Base-by-base conservation (phyloP, 2,113 vertebrate genomes). In the Lota lota region DNA sequence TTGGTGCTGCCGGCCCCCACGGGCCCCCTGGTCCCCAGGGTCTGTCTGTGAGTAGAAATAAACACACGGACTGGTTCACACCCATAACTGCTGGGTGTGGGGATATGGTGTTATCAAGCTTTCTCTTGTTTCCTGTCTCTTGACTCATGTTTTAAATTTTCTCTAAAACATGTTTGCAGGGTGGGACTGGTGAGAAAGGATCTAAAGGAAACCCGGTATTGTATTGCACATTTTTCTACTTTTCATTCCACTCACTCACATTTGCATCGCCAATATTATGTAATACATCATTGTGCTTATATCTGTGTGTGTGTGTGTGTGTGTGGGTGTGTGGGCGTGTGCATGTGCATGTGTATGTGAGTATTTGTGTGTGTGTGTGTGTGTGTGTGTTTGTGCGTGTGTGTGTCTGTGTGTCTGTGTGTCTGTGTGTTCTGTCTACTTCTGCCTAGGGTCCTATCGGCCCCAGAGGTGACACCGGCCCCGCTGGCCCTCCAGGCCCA, bases 11-110 rank as follows among this genome's bases (percentile, higher is more conserved):
- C 0, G 96, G 96, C 22, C 93, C 94, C 0, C 69, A 89, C 0
- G 96, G 96, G 1, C 95, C 96, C 0, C 95, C 93, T 0, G 97
- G 97, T 0, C 89, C 92, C 22, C 92, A 93, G 1, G 97, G 97
- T 75, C 83, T 98, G 22, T 95, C 96, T 89, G 97, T 98, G 85
- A 22, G 96, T 95, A 70, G n/a, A 64, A 2, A 1, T 36, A 28
- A 1, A 24, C 40, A 47, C 7, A 47, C 40, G 1, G 40, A 14
- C 40, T n/a, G 56, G 19, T 57, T 57, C 18, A 17, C 22, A 16
- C 19, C 28, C 36, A 16, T 19, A 0, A n/a, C 33, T 69, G 50
- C 40, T 47, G 40, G 10, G 1, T 47, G 10, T 47, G 40, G 33
- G 15, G 4, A 4, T 17, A 57, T 10, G 1, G 15, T 0, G 18